phyloP scores from a whole-genome alignment of 2,113 vertebrate genomes.

The Typhlomys cinereus region DNA sequence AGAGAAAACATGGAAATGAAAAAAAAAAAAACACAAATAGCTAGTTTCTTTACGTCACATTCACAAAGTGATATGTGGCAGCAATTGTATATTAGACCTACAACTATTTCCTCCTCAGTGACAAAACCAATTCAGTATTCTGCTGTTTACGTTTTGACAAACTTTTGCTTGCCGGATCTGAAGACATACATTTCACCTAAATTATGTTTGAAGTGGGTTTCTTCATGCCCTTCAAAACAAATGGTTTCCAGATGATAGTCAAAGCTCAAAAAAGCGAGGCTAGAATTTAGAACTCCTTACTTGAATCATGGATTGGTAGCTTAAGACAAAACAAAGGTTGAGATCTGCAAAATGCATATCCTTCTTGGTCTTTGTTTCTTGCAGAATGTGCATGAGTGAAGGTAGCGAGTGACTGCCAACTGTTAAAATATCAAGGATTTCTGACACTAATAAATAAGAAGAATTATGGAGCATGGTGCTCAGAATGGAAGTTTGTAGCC shows the following conservation, averaged over 20 bases:
- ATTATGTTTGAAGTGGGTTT: constrained; percentile 57
- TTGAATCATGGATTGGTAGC: constrained; percentile 7
- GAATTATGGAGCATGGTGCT: background rate
- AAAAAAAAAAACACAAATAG: background rate
- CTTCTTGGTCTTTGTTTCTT: constrained; percentile 18
- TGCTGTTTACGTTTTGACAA: background rate
- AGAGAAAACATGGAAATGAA: background rate
- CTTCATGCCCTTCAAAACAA: constrained; percentile 56
- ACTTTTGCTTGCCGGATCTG: background rate
- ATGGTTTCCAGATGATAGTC: constrained; percentile 67
- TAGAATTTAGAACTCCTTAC: constrained; percentile 43
- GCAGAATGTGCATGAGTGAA: background rate
- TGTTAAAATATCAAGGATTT: constrained; percentile 42
- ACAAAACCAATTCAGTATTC: background rate
- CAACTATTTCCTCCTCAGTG: background rate
- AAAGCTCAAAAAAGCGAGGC: constrained; percentile 53
- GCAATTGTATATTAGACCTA: background rate
- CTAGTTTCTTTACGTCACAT: background rate
- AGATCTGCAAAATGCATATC: constrained; percentile 33
- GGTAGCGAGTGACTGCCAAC: constrained; percentile 13
- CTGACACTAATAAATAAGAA: constrained; percentile 22
- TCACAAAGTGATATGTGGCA: background rate
- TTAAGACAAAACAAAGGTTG: constrained; percentile 29
- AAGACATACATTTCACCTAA: constrained; percentile 44
- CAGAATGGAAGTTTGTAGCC: background rate